Evolutionary conservation across 2,113 vertebrate genomes (phyloP).

Genomic region (Eudyptes chrysolophus): DNA sequence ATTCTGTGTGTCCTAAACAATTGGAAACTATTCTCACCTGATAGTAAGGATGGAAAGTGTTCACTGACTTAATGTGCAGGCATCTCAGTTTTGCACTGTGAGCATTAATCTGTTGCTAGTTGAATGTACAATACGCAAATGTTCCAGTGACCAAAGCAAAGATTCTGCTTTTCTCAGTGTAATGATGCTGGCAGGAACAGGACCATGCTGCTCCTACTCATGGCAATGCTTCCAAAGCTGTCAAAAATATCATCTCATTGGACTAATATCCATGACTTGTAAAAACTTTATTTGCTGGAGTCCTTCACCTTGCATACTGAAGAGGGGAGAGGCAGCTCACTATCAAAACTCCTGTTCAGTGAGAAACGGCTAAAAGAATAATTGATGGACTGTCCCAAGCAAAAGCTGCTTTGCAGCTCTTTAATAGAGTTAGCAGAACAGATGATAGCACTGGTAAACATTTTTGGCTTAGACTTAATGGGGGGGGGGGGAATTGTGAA

Average conservation of each 20-base stretch:
- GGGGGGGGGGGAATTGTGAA: not conserved
- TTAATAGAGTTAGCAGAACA: not conserved
- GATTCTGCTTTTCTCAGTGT: not conserved
- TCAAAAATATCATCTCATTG: not conserved
- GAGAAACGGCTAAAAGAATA: not conserved
- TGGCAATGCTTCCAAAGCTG: not conserved
- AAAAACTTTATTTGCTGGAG: not conserved
- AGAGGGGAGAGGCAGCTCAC: not conserved
- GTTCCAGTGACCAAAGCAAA: not conserved
- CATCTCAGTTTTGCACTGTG: not conserved
- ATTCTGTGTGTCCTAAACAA: not conserved
- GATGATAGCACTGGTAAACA: not conserved
- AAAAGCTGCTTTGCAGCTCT: not conserved
- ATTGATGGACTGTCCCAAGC: not conserved
- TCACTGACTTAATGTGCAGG: not conserved
- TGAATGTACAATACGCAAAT: rapidly evolving
- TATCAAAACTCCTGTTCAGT: not conserved
- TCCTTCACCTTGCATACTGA: not conserved
- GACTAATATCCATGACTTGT: not conserved
- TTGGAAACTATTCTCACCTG: not conserved
- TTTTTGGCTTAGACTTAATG: not conserved
- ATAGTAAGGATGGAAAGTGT: not conserved
- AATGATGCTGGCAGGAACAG: not conserved
- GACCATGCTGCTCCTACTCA: not conserved
- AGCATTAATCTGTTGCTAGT: not conserved